Base-by-base conservation (phyloP, 2,888 invertebrate genomes). In the Druceiella hillmani region DNA sequence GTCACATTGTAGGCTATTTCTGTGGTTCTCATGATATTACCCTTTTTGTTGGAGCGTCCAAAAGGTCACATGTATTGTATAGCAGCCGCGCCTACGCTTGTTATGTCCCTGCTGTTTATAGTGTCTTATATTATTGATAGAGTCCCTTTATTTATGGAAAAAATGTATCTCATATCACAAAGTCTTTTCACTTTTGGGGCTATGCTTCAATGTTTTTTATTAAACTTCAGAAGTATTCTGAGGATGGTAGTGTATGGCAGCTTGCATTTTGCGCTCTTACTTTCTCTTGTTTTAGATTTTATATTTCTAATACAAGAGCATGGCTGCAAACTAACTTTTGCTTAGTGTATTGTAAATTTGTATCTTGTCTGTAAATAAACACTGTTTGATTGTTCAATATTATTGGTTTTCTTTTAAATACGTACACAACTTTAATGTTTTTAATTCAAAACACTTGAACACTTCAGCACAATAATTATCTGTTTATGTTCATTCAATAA, bases 1-100 rank as follows among this genome's bases (percentile, higher is more conserved):
- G n/a, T n/a, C n/a, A n/a, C n/a, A n/a, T 67, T 68, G 62, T 68
- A 68, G 68, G 66, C 66, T 50, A 55, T 68, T 53, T 60, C 69
- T 51, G 48, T 68, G 60, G 50, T 65, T 49, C 63, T 66, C 50
- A 66, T 67, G 67, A 50, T 65, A 51, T 51, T 65, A 42, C 67
- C 68, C 47, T 64, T 65, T 52, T 43, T 62, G 43, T 47, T 66
- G 53, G 46, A 41, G 41, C 59, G 56, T 30, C 55, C 60, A 33
- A n/a, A n/a, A n/a, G 57, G 55, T 32, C 44, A 52, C 35, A 50
- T 60, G 50, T 62, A 67, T 55, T 68, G 68, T 55, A 46, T 67
- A 50, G 62, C 65, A 36, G 58, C 60, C 41, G 57, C 67, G 10
- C 68, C 66, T 22, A 64, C 66, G 15, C 57, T 68, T 43, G 52